Conservation (phyloP, 2,797 vertebrate genomes). For the Sebastes diploproa region DNA sequence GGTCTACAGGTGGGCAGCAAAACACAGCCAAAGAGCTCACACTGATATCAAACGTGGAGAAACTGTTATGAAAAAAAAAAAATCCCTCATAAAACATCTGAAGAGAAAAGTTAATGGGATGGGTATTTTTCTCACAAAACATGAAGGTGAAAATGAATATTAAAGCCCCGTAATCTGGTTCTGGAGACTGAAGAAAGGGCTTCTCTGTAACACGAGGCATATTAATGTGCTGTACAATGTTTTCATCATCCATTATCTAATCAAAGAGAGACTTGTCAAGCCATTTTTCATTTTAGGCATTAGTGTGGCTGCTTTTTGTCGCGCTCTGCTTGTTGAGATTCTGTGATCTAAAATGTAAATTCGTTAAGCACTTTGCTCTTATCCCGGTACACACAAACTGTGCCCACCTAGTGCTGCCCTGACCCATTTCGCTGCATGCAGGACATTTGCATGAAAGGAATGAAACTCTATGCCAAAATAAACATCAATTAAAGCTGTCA, state of each 20-base stretch:
- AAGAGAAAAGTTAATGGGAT: background rate
- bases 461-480: conserved; percentile 85
- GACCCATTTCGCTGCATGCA: conserved; percentile 83
- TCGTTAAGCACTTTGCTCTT: conserved; percentile 80
- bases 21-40: background rate
- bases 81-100: conserved; percentile 4
- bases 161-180: background rate
- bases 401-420: conserved; percentile 80
- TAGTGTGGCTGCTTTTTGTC: conserved; percentile 62
- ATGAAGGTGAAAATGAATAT: background rate
- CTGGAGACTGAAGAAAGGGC: conserved; percentile 18
- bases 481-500: conserved; percentile 90
- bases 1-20: conserved; percentile 59
- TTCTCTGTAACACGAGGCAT: conserved; percentile 16
- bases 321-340: conserved; percentile 59
- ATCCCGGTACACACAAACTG: conserved; percentile 71
- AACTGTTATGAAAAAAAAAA: background rate
- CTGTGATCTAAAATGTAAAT: conserved; percentile 82
- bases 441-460: conserved; percentile 87
- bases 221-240: conserved; percentile 38
- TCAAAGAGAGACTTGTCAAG: conserved; percentile 50
- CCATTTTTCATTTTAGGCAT: conserved; percentile 52
- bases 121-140: background rate
- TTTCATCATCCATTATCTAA: conserved; percentile 52
- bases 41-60: background rate